A percentile compares a stretch with the other conserved stretches of the same genome.
phyloP scores from a whole-genome alignment of 1,140 invertebrate species.

The Drosophila jambulina region DNA sequence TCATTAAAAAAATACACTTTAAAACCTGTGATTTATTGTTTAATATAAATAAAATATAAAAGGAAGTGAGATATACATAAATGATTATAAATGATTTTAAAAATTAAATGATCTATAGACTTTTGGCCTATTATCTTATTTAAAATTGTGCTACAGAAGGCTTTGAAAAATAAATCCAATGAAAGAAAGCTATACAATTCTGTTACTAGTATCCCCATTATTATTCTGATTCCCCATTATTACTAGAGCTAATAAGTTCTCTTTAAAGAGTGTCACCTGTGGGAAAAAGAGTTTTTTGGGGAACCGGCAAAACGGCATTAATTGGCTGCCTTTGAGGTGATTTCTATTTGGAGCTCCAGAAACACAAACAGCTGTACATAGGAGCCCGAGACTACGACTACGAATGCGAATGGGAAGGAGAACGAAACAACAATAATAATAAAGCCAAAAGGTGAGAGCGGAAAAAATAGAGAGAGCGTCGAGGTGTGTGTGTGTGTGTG shows the following conservation, averaged over 20 bases:
- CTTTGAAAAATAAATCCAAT: no score
- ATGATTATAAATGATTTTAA: no score
- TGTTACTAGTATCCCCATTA: no score
- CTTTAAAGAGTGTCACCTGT: neutral
- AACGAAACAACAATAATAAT: conserved; percentile 46
- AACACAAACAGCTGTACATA: conserved; percentile 59
- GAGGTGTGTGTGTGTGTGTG: conserved; percentile 15
- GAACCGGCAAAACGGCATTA: conserved; percentile 23
- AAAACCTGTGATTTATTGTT: no score
- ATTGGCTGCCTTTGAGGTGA: conserved; percentile 47
- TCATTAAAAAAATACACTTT: no score
- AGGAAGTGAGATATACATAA: no score
- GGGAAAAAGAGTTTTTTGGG: conserved; percentile 10
- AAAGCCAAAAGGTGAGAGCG: conserved; percentile 60
- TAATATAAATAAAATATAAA: no score
- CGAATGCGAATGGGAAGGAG: conserved; percentile 19
- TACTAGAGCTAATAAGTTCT: neutral
- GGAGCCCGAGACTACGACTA: neutral
- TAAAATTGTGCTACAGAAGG: no score
- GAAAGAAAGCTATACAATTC: no score
- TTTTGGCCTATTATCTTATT: no score
- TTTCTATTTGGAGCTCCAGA: conserved; percentile 68
- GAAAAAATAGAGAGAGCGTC: conserved; percentile 16
- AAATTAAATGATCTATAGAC: no score
- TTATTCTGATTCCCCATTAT: no score